phyloP scores from a whole-genome alignment of 2,888 invertebrate species.

The Dromius quadrimaculatus region DNA sequence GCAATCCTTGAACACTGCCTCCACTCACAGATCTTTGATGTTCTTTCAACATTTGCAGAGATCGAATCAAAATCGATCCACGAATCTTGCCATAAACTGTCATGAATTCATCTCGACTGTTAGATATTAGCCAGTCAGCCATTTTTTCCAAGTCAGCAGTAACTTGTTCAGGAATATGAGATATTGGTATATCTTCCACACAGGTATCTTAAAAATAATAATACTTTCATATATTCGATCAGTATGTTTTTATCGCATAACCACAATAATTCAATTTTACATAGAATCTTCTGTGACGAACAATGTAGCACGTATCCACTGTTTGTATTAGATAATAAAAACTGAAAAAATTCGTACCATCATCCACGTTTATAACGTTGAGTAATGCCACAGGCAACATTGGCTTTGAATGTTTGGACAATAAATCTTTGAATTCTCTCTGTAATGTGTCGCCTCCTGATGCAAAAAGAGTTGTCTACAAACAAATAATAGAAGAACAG shows the following conservation, averaged over 20 bases:
- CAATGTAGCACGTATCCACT: too few relatives aligned
- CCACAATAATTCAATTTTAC: too few relatives aligned
- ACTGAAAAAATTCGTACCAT: too few relatives aligned
- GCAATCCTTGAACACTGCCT: slow-evolving; percentile 74
- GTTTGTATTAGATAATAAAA: too few relatives aligned
- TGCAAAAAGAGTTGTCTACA: slow-evolving; percentile 79
- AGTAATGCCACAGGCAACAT: slow-evolving; percentile 88
- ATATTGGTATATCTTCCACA: slow-evolving; percentile 72
- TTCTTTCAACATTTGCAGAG: slow-evolving; percentile 82
- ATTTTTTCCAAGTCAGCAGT: slow-evolving; percentile 81
- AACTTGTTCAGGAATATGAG: slow-evolving; percentile 78
- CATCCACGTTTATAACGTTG: slow-evolving; percentile 88
- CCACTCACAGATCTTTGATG: slow-evolving; percentile 84
- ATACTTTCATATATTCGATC: too few relatives aligned
- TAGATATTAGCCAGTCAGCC: slow-evolving; percentile 87
- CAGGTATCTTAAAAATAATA: slow-evolving; percentile 58
- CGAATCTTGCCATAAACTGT: slow-evolving; percentile 81
- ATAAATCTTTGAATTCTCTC: slow-evolving; percentile 87
- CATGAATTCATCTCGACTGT: slow-evolving; percentile 79
- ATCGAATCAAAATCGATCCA: slow-evolving; percentile 80
- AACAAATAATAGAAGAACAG: slow-evolving; percentile 53
- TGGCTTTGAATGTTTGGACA: slow-evolving; percentile 88
- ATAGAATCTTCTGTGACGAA: too few relatives aligned
- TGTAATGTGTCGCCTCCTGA: slow-evolving; percentile 88
- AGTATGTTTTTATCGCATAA: too few relatives aligned